Percentiles rank a stretch among this genome's conserved stretches.
Conservation (phyloP, 1,140 invertebrate genomes). For the Cherax destructor region DNA sequence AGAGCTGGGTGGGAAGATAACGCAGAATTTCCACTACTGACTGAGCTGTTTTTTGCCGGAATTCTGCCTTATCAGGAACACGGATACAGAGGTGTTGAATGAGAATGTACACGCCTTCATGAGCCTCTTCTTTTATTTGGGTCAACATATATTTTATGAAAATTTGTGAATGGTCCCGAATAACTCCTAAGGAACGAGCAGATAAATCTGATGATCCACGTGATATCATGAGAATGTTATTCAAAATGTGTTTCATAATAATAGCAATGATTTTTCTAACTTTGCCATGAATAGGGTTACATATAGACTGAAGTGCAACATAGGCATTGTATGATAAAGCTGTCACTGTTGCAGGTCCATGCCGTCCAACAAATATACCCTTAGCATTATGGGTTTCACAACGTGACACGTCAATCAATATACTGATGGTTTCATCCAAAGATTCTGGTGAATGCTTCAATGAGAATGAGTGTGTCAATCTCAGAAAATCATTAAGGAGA, state of each 20-base stretch:
- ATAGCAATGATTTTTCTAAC: constrained; percentile 75
- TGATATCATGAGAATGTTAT: constrained; percentile 76
- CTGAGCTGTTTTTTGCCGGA: constrained; percentile 78
- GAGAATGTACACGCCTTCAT: constrained; percentile 76
- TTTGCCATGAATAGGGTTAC: constrained; percentile 77
- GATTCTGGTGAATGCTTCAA: constrained; percentile 77
- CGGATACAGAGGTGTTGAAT: constrained; percentile 80
- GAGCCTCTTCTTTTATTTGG: constrained; percentile 74
- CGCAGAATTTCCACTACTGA: constrained; percentile 76
- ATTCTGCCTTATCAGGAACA: constrained; percentile 80
- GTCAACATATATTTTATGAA: constrained; percentile 78
- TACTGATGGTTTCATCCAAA: constrained; percentile 77
- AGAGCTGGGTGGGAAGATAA: constrained; percentile 72
- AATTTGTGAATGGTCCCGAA: constrained; percentile 77
- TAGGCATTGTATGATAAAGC: constrained; percentile 77
- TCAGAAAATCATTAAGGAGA: constrained; percentile 76
- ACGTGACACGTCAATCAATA: constrained; percentile 77
- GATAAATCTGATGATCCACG: constrained; percentile 75
- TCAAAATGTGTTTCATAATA: constrained; percentile 77
- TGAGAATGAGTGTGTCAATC: constrained; percentile 76
- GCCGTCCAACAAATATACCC: constrained; percentile 67
- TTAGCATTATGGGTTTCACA: constrained; percentile 75
- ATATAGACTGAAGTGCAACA: constrained; percentile 76
- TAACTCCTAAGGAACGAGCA: constrained; percentile 74
- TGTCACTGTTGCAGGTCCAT: constrained; percentile 72